A percentile compares a stretch with the other conserved stretches of the same genome.
phyloP scores from a whole-genome alignment of 2,113 vertebrate species.

The Talpa occidentalis region DNA sequence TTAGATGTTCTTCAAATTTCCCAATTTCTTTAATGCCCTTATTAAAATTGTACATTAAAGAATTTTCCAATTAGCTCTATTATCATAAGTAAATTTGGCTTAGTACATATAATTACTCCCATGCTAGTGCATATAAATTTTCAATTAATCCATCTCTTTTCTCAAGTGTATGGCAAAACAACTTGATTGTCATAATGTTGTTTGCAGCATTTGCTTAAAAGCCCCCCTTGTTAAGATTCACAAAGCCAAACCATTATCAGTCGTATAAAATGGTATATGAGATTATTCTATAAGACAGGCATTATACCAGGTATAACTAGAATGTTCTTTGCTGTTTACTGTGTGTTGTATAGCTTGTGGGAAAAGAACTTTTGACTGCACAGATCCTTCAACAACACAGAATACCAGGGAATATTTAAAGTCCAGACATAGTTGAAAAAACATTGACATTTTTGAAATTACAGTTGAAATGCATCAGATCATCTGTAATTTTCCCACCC shows the following conservation, averaged over 20 bases:
- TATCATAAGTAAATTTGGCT: slow-evolving; percentile 79
- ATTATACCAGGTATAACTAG: neutral
- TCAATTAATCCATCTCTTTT: slow-evolving; percentile 81
- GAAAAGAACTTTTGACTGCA: slow-evolving; percentile 29
- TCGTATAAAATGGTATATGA: slow-evolving; percentile 44
- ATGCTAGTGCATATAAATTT: slow-evolving; percentile 78
- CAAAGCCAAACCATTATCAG: slow-evolving; percentile 24
- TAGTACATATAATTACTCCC: slow-evolving; percentile 80
- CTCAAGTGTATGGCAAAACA: slow-evolving; percentile 64
- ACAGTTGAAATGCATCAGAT: slow-evolving; percentile 19
- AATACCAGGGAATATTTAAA: slow-evolving; percentile 24
- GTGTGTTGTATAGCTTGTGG: neutral
- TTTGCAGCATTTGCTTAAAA: slow-evolving; percentile 57
- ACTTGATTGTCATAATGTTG: slow-evolving; percentile 60
- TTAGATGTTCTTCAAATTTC: slow-evolving; percentile 49
- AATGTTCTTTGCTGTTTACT: slow-evolving; percentile 21
- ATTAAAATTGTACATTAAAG: slow-evolving; percentile 72
- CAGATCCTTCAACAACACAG: neutral
- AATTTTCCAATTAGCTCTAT: slow-evolving; percentile 82
- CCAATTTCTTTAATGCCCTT: slow-evolving; percentile 78
- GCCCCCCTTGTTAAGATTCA: slow-evolving; percentile 54
- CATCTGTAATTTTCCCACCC: neutral
- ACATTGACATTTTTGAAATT: neutral
- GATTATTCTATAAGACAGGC: slow-evolving; percentile 57
- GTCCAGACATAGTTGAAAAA: neutral